phyloP scores from a whole-genome alignment of 2,888 invertebrate species.

The Geotrupes spiniger region DNA sequence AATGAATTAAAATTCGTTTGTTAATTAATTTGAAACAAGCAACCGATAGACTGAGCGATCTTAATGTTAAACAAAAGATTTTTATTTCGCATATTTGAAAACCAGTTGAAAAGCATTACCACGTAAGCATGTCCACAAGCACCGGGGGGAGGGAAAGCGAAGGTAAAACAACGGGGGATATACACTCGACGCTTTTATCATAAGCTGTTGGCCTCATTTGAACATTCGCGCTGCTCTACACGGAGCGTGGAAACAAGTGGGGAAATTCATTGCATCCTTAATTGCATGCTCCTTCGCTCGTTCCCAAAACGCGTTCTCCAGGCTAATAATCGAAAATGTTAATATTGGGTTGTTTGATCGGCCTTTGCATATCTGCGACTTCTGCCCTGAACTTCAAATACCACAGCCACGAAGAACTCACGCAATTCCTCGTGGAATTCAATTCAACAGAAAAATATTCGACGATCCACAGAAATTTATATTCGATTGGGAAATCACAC shows the following conservation, averaged over 20 bases:
- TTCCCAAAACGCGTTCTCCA: too few species aligned
- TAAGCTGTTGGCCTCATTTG: slow-evolving; percentile 8
- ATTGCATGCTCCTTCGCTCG: too few species aligned
- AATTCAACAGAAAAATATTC: slow-evolving; percentile 43
- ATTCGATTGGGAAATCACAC: slow-evolving; percentile 59
- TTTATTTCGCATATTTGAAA: too few species aligned
- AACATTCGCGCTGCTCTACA: slow-evolving; percentile 1
- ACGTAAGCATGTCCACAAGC: too few species aligned
- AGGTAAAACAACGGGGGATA: slow-evolving; percentile 1
- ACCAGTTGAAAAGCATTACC: too few species aligned
- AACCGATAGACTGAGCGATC: too few species aligned
- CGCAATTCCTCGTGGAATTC: slow-evolving; percentile 40
- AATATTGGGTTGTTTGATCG: background rate
- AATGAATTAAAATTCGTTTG: too few species aligned
- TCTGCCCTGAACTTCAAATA: slow-evolving; percentile 42
- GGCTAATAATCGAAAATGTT: too few species aligned
- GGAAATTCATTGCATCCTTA: too few species aligned
- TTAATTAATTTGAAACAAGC: too few species aligned
- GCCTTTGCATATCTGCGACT: background rate
- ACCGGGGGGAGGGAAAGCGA: slow-evolving; percentile 3
- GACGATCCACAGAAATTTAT: slow-evolving; percentile 46
- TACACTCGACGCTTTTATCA: slow-evolving; percentile 12
- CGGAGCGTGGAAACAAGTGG: background rate
- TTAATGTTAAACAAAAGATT: too few species aligned
- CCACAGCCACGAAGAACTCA: slow-evolving; percentile 51